Evolutionary conservation across 2,888 invertebrate species (phyloP).

Genomic region (Microdon myrmicae): DNA sequence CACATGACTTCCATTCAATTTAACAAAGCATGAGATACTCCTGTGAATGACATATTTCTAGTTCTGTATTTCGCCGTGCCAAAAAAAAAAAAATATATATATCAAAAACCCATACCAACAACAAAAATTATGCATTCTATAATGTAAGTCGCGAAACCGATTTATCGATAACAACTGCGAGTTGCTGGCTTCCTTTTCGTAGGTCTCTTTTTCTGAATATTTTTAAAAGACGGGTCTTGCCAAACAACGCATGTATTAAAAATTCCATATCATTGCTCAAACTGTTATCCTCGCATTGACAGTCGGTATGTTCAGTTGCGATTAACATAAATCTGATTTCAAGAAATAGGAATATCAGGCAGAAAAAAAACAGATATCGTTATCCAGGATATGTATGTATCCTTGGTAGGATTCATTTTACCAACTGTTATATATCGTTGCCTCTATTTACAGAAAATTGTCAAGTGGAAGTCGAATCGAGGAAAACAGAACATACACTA

Average conservation of each 20-base stretch:
- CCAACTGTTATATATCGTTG: too few species aligned
- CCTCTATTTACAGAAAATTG: too few species aligned
- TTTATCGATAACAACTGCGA: conserved; percentile 16
- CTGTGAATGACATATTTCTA: conserved; percentile 1
- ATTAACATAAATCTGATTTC: conserved; percentile 36
- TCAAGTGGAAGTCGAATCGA: too few species aligned
- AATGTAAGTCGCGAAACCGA: conserved; percentile 16
- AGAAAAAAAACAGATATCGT: too few species aligned
- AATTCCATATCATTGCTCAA: conserved; percentile 25
- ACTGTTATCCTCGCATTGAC: conserved; percentile 1
- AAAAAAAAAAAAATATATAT: too few species aligned
- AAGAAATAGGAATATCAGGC: conserved; percentile 17
- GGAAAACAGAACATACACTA: too few species aligned
- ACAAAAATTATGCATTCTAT: too few species aligned
- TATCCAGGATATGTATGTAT: too few species aligned
- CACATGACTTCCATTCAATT: conserved; percentile 5
- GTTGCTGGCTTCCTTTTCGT: neutral
- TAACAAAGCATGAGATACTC: conserved; percentile 5
- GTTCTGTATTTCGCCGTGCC: too few species aligned
- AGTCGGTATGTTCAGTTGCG: conserved; percentile 7
- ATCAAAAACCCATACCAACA: too few species aligned
- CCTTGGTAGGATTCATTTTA: too few species aligned
- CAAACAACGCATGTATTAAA: neutral
- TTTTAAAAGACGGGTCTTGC: conserved; percentile 1
- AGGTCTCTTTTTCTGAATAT: neutral